Evolutionary conservation across 2,113 vertebrate species (phyloP), one percentile per base, ranked within the genome.

Genomic region (Protomyctophum bolini): DNA sequence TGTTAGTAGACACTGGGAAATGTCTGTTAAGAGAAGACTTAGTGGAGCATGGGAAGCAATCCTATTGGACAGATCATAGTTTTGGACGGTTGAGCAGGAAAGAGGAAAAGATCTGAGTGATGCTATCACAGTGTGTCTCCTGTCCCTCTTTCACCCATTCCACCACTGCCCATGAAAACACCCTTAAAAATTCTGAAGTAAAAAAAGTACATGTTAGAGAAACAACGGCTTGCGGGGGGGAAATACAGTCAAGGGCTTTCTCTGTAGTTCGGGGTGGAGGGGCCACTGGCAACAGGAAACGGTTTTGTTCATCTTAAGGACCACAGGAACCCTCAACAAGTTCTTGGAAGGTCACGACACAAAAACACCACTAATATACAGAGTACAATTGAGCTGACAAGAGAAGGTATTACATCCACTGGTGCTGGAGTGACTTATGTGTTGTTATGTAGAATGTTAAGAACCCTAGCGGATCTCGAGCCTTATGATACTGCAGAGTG

Each of bases 221-320:
- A 28, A 76, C 70, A 59, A 51, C 10, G 52, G 61, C 52, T 52
- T 69, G 58, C 71, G 60, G 62, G 14, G 65, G n/a, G n/a, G 6
- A 28, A 47, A 33, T 9, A 66, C 14, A 58, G 57, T 72, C 60
- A 14, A 65, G 68, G 60, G 29, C 12, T 79, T 82, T 75, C 70
- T 82, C 70, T 82, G 58, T 50, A 54, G 51, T 59, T 74, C 70
- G 29, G 68, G 72, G 67, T 12, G 69, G 70, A 41, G 33, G 72
- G 68, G 65, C 61, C 77, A 49, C 72, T 45, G 45, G 60, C 67
- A 45, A 64, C 82, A 86, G 87, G 86, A 86, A 82, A 80, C 72
- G 62, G 57, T 72, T 76, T 88, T 83, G 68, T 84, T 87, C 58
- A 83, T 83, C 50, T 67, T 21, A 82, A 78, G 70, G 80, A 74